Conservation (phyloP, 2,888 invertebrate species). For the Isoperla grammatica region DNA sequence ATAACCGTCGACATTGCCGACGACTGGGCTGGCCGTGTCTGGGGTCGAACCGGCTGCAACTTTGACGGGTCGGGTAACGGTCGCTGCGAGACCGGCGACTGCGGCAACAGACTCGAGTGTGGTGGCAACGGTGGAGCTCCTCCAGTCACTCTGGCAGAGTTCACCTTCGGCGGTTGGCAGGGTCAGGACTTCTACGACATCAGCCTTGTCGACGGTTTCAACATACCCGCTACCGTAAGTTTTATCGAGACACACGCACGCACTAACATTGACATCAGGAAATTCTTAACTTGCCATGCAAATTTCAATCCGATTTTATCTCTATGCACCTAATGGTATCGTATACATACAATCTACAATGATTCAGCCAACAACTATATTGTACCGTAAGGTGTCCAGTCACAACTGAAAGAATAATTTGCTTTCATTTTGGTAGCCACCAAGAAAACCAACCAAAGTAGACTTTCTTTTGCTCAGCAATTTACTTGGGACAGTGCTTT, state of each 20-base stretch:
- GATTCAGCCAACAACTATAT: too few species aligned
- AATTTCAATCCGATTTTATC: too few species aligned
- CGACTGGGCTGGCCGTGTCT: conserved; percentile 44
- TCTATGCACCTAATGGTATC: too few species aligned
- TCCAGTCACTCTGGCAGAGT: conserved; percentile 44
- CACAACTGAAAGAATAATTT: too few species aligned
- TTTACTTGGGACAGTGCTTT: too few species aligned
- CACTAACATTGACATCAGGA: too few species aligned
- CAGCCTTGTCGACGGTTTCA: conserved; percentile 48
- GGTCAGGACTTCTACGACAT: conserved; percentile 47
- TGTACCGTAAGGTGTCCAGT: too few species aligned
- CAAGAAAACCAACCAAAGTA: too few species aligned
- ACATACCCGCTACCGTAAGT: conserved; percentile 40
- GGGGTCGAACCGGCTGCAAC: conserved; percentile 45
- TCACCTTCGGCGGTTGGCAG: conserved; percentile 41
- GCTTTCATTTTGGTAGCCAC: too few species aligned
- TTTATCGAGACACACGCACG: conserved; percentile 6
- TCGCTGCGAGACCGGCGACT: conserved; percentile 43
- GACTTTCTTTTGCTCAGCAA: too few species aligned
- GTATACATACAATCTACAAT: too few species aligned
- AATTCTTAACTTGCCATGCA: too few species aligned
- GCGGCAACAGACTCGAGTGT: conserved; percentile 43
- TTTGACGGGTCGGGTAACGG: conserved; percentile 33
- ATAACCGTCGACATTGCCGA: conserved; percentile 33
- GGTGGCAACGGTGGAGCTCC: conserved; percentile 44